Base-by-base conservation (phyloP, 2,113 vertebrate genomes). In the Burhinus bistriatus region DNA sequence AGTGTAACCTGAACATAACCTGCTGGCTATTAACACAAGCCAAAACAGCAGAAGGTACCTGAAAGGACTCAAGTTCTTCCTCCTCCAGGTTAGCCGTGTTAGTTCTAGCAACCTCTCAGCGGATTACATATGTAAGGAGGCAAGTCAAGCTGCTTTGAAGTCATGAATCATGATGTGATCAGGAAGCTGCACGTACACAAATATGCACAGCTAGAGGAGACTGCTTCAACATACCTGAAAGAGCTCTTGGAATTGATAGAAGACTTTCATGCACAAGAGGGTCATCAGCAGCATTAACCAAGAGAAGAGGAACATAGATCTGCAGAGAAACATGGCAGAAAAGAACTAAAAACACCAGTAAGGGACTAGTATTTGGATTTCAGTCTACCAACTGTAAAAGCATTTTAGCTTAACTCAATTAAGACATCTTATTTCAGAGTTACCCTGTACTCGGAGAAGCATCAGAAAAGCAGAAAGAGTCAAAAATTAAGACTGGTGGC, bases 231-330 rank as follows among this genome's bases (percentile, higher is more conserved):
- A 97, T 98, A 99, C 99, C 99, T 97, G 99, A 99, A 84, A 99
- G 98, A 54, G 99, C 98, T 95, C 99, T 99, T 59, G 99, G 99
- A 97, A 99, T 99, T 87, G 98, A 99, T n/a, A 99, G 98, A 91
- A 99, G 98, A 40, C 99, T 99, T 64, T 99, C 98, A 79, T 99
- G 99, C 82, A 99, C 99, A 95, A 99, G 97, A 42, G 99, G 99
- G 95, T 99, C 99, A 68, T 99, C 99, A 59, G 98, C 98, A 62
- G 99, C 98, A 95, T 99, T 99, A 59, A 99, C 99, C 92, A 99
- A 97, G 97, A 99, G 97, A 97, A 99, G 98, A 62, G 99, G 99
- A 97, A 99, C 99, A 25, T 98, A 98, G 66, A 99, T 99, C 99
- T 99, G 95, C 65, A 96, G 71, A 40, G 54, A 90, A 76, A 80